These are phyloP conservation scores for Xestia rhomboidea DNA, from an alignment of 2,888 invertebrate genomes.

Conservation along the genomic window DNA sequence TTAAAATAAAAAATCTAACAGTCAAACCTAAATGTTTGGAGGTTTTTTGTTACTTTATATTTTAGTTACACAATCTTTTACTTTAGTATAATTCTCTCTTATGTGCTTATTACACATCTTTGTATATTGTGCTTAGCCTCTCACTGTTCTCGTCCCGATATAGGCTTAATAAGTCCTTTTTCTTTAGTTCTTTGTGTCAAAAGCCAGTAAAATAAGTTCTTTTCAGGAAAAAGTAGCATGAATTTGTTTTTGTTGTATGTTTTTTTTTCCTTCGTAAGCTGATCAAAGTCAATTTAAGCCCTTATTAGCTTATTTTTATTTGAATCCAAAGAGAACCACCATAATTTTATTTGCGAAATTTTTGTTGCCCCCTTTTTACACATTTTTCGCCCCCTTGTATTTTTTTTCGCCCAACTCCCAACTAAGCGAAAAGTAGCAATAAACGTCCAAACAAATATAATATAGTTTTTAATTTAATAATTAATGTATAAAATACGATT, in stretches of 20 bases:
- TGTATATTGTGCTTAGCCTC: slow-evolving; percentile 2
- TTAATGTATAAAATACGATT: slow-evolving; percentile 89
- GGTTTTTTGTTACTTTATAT: slow-evolving; percentile 47
- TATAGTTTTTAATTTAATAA: slow-evolving; percentile 79
- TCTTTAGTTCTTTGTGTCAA: not conserved
- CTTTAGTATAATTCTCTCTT: slow-evolving; percentile 35
- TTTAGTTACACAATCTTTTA: slow-evolving; percentile 12
- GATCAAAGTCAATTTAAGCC: not conserved
- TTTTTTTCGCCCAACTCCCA: slow-evolving; percentile 3
- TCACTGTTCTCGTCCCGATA: not conserved
- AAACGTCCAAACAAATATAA: slow-evolving; percentile 59
- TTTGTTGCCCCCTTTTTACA: not conserved
- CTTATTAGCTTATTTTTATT: not conserved
- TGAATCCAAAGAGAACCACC: slow-evolving; percentile 6
- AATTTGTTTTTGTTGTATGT: too few species aligned
- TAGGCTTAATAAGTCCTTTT: not conserved
- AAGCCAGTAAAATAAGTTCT: not conserved
- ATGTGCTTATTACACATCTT: not conserved
- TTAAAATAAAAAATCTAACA: slow-evolving; percentile 73
- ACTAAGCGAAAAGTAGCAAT: slow-evolving; percentile 59
- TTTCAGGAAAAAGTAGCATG: not conserved
- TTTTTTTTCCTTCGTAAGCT: not conserved
- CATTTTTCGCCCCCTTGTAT: not conserved
- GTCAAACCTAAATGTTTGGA: slow-evolving; percentile 55
- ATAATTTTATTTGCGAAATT: not conserved